phyloP scores from a whole-genome alignment of 2,888 invertebrate genomes.

The Pollenia griseotomentosa region DNA sequence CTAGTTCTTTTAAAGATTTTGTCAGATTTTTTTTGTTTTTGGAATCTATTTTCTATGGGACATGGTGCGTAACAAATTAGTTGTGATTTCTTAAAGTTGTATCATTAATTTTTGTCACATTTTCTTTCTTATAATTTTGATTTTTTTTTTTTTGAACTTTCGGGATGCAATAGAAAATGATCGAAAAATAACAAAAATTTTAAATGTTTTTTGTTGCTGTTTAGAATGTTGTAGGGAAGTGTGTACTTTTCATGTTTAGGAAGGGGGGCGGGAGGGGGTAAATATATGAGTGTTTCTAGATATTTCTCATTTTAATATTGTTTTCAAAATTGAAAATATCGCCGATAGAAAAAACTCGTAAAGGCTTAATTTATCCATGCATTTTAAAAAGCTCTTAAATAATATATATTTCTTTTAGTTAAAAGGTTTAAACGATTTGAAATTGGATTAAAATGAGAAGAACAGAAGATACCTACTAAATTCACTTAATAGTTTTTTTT shows the following conservation, averaged over 20 bases:
- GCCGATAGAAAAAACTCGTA: too few relatives aligned
- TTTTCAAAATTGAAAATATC: too few relatives aligned
- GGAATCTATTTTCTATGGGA: conserved; percentile 24
- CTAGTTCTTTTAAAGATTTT: conserved; percentile 25
- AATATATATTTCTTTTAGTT: too few relatives aligned
- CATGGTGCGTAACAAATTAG: conserved; percentile 78
- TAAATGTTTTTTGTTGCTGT: neutral
- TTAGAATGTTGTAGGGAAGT: neutral
- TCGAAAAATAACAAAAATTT: neutral
- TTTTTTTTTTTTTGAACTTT: neutral
- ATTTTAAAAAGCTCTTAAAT: too few relatives aligned
- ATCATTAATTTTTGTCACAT: conserved; percentile 78
- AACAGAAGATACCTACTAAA: too few relatives aligned
- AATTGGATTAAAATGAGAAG: too few relatives aligned
- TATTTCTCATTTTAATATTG: too few relatives aligned
- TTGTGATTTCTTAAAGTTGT: conserved; percentile 79
- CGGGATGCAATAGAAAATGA: neutral
- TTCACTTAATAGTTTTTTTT: too few relatives aligned
- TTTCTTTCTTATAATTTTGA: conserved; percentile 34
- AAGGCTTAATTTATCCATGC: too few relatives aligned
- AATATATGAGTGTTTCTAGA: too few relatives aligned
- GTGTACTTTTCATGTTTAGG: neutral
- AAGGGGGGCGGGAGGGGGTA: too few relatives aligned
- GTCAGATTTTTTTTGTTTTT: neutral
- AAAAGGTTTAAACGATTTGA: too few relatives aligned